These are phyloP conservation scores for Dermatophagoides farinae DNA, from an alignment of 1,140 invertebrate species.

Conservation along the genomic window DNA sequence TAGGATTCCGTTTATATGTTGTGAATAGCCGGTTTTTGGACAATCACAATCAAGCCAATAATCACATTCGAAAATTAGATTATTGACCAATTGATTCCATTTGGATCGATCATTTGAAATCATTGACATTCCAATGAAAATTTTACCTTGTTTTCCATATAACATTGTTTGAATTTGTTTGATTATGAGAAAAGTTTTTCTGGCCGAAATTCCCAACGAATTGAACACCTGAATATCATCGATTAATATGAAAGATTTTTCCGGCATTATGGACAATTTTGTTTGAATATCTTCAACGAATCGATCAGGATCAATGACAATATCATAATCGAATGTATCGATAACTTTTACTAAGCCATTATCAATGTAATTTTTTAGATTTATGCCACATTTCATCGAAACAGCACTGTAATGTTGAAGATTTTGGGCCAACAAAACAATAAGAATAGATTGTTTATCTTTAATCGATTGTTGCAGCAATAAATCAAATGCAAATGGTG, in stretches of 20 bases:
- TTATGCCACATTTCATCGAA: neutral
- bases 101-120: neutral
- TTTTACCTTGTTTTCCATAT: neutral
- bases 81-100: neutral
- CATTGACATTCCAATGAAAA: neutral
- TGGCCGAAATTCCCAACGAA: neutral
- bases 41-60: constrained; percentile 1
- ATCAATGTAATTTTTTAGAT: neutral
- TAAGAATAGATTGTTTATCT: neutral
- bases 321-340: neutral
- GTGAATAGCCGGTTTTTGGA: neutral
- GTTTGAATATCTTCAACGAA: neutral
- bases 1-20: neutral
- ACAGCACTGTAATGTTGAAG: neutral
- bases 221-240: neutral
- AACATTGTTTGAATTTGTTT: neutral
- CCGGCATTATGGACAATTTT: neutral
- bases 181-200: neutral
- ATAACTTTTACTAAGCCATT: neutral
- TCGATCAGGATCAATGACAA: neutral
- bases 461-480: neutral
- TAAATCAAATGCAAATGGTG: constrained; percentile 2
- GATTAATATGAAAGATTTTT: neutral
- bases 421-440: neutral
- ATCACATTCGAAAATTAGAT: neutral